Evolutionary conservation across 1,140 invertebrate species (phyloP), one percentile per base, ranked within the genome.

Genomic region (Parapsyche elsis): DNA sequence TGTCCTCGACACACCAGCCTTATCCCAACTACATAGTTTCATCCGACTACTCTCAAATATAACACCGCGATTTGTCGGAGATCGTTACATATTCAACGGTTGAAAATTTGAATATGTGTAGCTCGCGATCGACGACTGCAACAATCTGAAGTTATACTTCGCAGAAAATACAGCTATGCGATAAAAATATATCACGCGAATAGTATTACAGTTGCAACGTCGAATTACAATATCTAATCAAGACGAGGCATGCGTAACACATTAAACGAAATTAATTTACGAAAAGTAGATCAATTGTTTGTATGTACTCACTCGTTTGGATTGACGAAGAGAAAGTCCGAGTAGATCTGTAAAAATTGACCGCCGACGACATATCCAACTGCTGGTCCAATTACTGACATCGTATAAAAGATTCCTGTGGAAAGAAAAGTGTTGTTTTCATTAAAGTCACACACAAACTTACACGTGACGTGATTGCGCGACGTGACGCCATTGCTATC

Each of bases 301-400:
- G 16, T 61, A 12, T 23, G 24, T 67, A 91, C 93, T 93, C 88
- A 94, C 93, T 90, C 88, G 53, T 86, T 84, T 0, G 91, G 86
- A 84, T 93, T 90, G 5, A 93, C 89, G 21, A 86, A 88, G 19
- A 92, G 86, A 81, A 94, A 93, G 84, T 96, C 95, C 14, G 92
- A 92, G 85, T 95, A 95, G 45, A 95, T 89, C 83, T 93, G 91
- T 61, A 96, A 88, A 84, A 96, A 90, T 85, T 94, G 92, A 0
- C 94, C 93, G 0, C 94, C 95, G 1, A 95, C 84, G 5, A 95
- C 90, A 86, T 94, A 96, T 12, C 95, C 95, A 76, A 95, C 85
- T 14, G 95, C 95, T 30, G 95, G 95, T 16, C 95, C 95, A 84
- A 96, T 90, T 26, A 95, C 92, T 2, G 94, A 92, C 91, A 94